Base-by-base conservation (phyloP, 2,113 vertebrate species). In the Microtus oregoni region DNA sequence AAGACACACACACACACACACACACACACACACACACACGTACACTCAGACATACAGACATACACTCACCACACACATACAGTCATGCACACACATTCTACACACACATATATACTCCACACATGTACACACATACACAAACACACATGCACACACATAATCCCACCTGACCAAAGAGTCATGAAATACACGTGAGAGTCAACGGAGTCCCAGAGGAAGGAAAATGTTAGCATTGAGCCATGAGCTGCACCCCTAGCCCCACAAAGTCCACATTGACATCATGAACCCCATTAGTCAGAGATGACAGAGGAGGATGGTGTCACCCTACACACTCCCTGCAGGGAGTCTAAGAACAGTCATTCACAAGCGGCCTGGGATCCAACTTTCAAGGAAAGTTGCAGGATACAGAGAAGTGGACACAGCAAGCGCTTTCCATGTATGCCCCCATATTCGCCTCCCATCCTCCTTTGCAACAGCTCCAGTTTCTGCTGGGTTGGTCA, bases 171-270 rank as follows among this genome's bases (percentile, higher is more conserved):
- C 75, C 13, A 13, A 5, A 35, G 75, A 86, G 85, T 68, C 78
- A 30, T 5, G 88, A 26, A 58, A 70, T 38, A 38, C 6, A 72
- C 63, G 9, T 5, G 89, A 38, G 7, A 38, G 20, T 32, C 35
- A 52, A 17, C 0, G 30, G 38, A 3, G 44, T 1, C 1, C 0
- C 10, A 0, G 35, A 0, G 70, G 63, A 70, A 44, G 35, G 63
- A 1, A 14, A 50, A 67, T 0, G 24, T 4, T 3, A 38, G 76
- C 41, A 0, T 1, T 1, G 2, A 52, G 15, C 67, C 22, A 0
- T 1, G 41, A 20, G 50, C 24, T 75, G 70, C 22, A 82, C 6
- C 12, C 22, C 55, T 6, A 38, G 10, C 26, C 7, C 78, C 22
- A 24, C 79, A 63, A 1, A 15, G 77, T 47, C 50, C 1, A 14